These are phyloP conservation scores for Ormyrus labotus DNA, from an alignment of 2,888 invertebrate genomes.

Conservation along the genomic window DNA sequence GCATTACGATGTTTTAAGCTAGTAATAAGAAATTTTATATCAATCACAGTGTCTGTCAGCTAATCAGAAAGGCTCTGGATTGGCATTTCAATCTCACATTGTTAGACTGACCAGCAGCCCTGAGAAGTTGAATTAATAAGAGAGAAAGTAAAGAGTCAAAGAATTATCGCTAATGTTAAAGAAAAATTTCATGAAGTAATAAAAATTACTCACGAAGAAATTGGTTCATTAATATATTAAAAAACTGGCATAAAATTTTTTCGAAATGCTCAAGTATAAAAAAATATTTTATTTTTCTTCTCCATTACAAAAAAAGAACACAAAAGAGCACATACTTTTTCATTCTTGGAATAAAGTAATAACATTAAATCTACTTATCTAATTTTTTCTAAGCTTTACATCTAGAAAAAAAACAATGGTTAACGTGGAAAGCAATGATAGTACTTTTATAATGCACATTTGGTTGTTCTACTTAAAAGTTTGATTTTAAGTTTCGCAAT, in stretches of 20 bases:
- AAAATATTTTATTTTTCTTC: constrained; percentile 1
- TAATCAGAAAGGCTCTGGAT: constrained; percentile 7
- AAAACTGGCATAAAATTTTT: neutral
- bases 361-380: neutral
- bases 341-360: neutral
- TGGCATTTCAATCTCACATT: constrained; percentile 1
- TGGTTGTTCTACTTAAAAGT: neutral
- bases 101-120: constrained; percentile 45
- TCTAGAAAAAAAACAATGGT: neutral
- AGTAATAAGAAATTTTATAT: constrained; percentile 4
- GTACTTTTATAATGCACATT: neutral
- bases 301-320: neutral
- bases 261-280: constrained; percentile 21
- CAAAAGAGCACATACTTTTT: neutral
- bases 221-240: too few species aligned
- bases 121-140: neutral
- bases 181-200: too few species aligned
- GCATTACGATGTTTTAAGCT: neutral
- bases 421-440: neutral
- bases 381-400: constrained; percentile 13
- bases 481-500: constrained; percentile 1
- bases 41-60: neutral
- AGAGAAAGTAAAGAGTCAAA: too few species aligned
- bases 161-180: too few species aligned
- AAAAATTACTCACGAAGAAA: too few species aligned